These are phyloP conservation scores for Sinhomidia bicolor DNA, from an alignment of 2,888 invertebrate genomes.

Conservation along the genomic window DNA sequence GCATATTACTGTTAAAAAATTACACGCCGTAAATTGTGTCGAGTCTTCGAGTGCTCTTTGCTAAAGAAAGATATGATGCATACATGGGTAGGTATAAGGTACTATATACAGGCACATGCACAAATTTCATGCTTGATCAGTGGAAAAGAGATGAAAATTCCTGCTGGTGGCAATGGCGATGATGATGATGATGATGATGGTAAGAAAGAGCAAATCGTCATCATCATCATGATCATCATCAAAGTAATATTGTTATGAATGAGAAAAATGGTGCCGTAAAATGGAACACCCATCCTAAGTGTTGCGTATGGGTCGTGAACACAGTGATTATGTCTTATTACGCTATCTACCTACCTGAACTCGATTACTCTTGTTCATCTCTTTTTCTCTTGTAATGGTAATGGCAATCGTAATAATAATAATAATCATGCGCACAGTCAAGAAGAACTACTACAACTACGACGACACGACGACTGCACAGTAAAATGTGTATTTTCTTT, in stretches of 20 bases:
- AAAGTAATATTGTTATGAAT: conserved; percentile 56
- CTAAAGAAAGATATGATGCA: not conserved
- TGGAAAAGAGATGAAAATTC: not conserved
- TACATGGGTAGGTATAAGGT: not conserved
- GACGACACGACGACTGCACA: not conserved
- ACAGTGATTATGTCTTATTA: conserved; percentile 67
- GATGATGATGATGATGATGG: too few species aligned
- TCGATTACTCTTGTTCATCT: conserved; percentile 61
- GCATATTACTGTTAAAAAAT: not conserved
- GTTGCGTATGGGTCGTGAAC: conserved; percentile 48
- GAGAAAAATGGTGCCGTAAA: conserved; percentile 61
- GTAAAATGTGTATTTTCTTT: conserved; percentile 26
- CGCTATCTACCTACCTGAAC: conserved; percentile 68
- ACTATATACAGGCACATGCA: not conserved
- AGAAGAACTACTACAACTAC: not conserved
- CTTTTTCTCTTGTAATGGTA: conserved; percentile 43
- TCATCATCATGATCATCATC: not conserved
- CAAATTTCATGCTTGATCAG: not conserved
- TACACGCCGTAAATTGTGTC: too few species aligned
- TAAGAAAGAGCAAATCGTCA: conserved; percentile 22
- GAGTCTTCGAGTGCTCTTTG: too few species aligned
- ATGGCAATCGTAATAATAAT: conserved; percentile 52
- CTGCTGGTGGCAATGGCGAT: not conserved
- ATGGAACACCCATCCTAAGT: conserved; percentile 66
- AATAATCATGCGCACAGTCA: not conserved